These are phyloP conservation scores for Anas platyrhynchos DNA, from an alignment of 2,113 vertebrate species.

Conservation along the genomic window DNA sequence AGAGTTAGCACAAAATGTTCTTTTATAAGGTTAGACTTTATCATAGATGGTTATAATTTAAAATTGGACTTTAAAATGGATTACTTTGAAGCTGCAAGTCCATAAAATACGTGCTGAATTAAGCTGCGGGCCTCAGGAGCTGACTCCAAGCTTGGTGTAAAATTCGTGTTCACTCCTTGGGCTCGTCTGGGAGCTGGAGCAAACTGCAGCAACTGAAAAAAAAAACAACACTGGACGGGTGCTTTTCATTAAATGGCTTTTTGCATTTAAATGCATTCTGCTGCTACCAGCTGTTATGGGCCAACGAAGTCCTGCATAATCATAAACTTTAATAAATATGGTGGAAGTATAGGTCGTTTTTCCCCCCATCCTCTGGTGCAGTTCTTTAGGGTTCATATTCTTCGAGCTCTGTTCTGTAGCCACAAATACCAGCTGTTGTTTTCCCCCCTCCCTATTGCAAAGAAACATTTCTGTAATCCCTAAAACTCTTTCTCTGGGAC, in stretches of 20 bases:
- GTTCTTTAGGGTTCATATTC: not conserved
- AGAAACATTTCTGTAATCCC: not conserved
- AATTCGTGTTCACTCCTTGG: not conserved
- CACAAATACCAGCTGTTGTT: not conserved
- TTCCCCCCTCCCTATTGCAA: not conserved
- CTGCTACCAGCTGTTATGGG: not conserved
- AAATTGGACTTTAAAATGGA: not conserved
- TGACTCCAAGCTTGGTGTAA: not conserved
- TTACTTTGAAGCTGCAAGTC: not conserved
- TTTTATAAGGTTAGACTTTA: not conserved
- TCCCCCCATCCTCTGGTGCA: accelerated
- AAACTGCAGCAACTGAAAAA: not conserved
- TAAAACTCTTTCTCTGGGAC: not conserved
- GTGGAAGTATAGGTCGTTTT: not conserved
- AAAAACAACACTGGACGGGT: not conserved
- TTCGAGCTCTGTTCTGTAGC: not conserved
- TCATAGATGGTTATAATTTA: not conserved
- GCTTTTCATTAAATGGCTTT: not conserved
- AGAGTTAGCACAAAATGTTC: accelerated
- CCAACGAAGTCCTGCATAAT: not conserved
- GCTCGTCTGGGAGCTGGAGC: not conserved
- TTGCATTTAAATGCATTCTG: not conserved
- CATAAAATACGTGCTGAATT: not conserved
- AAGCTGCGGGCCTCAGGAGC: not conserved
- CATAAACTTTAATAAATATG: not conserved